Evolutionary conservation across 2,888 invertebrate genomes (phyloP).

Genomic region (Chydorus sphaericus): DNA sequence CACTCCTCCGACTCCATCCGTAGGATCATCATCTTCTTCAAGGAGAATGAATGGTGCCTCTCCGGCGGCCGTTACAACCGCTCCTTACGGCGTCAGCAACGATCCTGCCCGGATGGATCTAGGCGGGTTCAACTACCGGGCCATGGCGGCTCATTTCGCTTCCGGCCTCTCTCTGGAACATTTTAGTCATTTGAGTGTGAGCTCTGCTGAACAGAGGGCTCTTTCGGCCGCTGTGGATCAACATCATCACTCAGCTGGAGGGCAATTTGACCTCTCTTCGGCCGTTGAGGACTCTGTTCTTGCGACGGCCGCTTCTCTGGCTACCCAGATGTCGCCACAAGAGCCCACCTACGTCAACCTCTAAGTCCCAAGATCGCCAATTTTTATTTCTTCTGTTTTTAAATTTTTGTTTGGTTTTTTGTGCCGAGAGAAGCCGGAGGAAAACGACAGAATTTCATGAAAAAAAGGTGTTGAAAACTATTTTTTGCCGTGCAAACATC

Average conservation of each 20-base stretch:
- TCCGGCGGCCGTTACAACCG: no score
- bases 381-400: no score
- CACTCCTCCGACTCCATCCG: neutral
- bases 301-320: slow-evolving; percentile 2
- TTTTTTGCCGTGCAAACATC: slow-evolving; percentile 8
- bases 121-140: neutral
- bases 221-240: no score
- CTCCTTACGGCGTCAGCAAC: neutral
- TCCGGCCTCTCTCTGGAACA: neutral
- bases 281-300: slow-evolving; percentile 1
- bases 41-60: no score
- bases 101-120: neutral
- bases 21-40: neutral
- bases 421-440: neutral
- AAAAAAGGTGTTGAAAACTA: slow-evolving; percentile 2
- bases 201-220: no score
- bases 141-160: slow-evolving; percentile 3
- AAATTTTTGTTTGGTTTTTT: no score
- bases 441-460: neutral
- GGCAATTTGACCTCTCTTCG: slow-evolving; percentile 2
- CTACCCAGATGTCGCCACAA: slow-evolving; percentile 35
- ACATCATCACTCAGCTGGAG: neutral
- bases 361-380: no score
- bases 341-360: slow-evolving; percentile 90
- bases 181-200: slow-evolving; percentile 1